Percentiles rank a stretch among this genome's conserved stretches.
These are phyloP conservation scores for Atherinomorus stipes DNA, from an alignment of 2,113 vertebrate species.

Conservation along the genomic window DNA sequence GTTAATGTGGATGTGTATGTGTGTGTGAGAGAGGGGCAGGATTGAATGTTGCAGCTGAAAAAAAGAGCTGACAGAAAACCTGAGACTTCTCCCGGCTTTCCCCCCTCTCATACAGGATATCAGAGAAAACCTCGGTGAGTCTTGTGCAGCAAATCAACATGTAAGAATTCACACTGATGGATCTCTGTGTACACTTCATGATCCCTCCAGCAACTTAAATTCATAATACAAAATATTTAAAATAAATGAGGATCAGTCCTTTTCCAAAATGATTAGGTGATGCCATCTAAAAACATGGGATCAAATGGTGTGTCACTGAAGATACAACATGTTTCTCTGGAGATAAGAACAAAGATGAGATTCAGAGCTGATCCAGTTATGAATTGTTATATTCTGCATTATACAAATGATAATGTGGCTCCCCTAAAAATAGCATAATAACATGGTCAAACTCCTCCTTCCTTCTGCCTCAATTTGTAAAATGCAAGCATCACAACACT, in stretches of 20 bases:
- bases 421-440: constrained; percentile 32
- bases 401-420: constrained; percentile 32
- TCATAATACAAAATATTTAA: background rate
- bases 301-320: no score
- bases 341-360: background rate
- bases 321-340: background rate
- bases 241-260: background rate
- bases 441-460: constrained; percentile 7
- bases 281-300: no score
- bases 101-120: background rate
- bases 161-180: constrained; percentile 11
- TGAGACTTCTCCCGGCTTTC: constrained; percentile 5
- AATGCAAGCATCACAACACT: constrained; percentile 10
- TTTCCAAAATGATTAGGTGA: background rate
- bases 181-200: background rate
- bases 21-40: background rate
- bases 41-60: constrained; percentile 22
- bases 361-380: constrained; percentile 1
- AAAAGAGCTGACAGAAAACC: constrained; percentile 9
- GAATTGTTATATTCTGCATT: constrained; percentile 22
- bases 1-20: background rate
- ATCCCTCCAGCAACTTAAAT: background rate
- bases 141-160: background rate
- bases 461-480: constrained; percentile 3
- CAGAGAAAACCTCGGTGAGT: constrained; percentile 1